Conservation (phyloP, 2,888 invertebrate species). For the Magallana nippona region DNA sequence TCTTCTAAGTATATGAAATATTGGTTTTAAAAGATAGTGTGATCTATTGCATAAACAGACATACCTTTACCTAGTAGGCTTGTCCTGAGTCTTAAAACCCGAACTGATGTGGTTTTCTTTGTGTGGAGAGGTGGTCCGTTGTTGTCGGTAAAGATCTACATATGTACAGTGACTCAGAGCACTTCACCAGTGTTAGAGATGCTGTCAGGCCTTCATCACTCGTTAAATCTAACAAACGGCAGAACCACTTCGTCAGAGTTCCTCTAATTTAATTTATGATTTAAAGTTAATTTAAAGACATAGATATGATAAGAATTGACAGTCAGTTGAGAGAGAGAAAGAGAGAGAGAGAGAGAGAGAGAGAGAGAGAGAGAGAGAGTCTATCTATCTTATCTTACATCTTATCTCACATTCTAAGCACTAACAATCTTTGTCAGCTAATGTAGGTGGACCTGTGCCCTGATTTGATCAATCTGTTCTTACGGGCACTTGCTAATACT, state of each 20-base stretch:
- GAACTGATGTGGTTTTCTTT: not conserved
- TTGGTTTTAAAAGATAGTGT: too few relatives aligned
- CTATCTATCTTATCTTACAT: not conserved
- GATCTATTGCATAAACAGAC: too few relatives aligned
- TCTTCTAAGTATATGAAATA: too few relatives aligned
- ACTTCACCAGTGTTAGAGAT: conserved; percentile 17
- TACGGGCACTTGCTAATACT: too few relatives aligned
- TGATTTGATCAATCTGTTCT: too few relatives aligned
- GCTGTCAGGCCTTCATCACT: conserved; percentile 21
- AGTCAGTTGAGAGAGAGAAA: conserved; percentile 38
- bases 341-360: conserved; percentile 34
- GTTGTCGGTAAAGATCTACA: conserved; percentile 1
- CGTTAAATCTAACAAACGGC: not conserved
- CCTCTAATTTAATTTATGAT: too few relatives aligned
- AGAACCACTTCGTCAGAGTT: not conserved
- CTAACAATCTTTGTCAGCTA: too few relatives aligned
- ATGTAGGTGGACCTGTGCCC: too few relatives aligned
- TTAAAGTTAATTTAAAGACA: too few relatives aligned
- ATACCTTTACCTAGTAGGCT: too few relatives aligned
- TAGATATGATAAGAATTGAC: too few relatives aligned
- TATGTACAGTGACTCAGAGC: not conserved
- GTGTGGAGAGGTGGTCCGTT: not conserved
- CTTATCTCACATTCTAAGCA: not conserved
- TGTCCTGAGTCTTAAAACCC: too few relatives aligned
- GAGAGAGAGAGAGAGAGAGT: conserved; percentile 24